Conservation (phyloP, 37 sponge, comb jelly and placozoan genomes). For the Spongilla lacustris region DNA sequence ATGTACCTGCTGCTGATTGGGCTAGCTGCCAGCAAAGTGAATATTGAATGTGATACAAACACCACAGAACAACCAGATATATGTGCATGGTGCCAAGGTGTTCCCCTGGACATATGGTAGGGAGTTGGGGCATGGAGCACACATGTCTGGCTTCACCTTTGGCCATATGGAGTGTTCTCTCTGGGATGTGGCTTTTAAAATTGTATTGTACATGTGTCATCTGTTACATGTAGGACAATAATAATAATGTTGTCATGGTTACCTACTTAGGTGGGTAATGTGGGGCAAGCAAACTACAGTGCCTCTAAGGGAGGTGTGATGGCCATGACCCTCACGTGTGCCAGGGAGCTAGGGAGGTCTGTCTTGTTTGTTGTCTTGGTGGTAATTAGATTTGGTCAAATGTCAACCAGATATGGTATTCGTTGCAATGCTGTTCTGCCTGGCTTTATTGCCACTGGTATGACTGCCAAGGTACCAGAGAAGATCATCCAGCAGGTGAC, state of each 20-base stretch:
- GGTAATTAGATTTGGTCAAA: background rate
- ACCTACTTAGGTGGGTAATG: conserved; percentile 44
- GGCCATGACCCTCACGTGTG: conserved; percentile 63
- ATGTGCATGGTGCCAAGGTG: no score
- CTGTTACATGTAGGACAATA: no score
- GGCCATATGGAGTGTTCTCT: no score
- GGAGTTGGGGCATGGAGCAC: no score
- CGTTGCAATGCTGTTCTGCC: conserved; percentile 80
- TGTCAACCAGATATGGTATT: conserved; percentile 54
- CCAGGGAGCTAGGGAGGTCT: conserved; percentile 64
- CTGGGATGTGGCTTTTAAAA: no score
- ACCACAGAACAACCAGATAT: no score
- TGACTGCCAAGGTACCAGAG: conserved; percentile 56
- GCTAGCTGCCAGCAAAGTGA: no score
- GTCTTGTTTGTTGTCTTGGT: background rate
- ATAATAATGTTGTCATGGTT: background rate
- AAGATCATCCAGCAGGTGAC: conserved; percentile 42
- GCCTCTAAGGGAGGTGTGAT: conserved; percentile 80
- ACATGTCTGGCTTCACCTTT: no score
- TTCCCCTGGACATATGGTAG: no score
- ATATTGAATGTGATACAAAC: no score
- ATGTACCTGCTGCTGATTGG: no score
- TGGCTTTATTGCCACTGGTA: conserved; percentile 70
- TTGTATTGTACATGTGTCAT: no score
- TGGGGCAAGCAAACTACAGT: conserved; percentile 77